Evolutionary conservation across 2,797 vertebrate genomes (phyloP), one percentile per base, ranked within the genome.

Genomic region (Salmo trutta): DNA sequence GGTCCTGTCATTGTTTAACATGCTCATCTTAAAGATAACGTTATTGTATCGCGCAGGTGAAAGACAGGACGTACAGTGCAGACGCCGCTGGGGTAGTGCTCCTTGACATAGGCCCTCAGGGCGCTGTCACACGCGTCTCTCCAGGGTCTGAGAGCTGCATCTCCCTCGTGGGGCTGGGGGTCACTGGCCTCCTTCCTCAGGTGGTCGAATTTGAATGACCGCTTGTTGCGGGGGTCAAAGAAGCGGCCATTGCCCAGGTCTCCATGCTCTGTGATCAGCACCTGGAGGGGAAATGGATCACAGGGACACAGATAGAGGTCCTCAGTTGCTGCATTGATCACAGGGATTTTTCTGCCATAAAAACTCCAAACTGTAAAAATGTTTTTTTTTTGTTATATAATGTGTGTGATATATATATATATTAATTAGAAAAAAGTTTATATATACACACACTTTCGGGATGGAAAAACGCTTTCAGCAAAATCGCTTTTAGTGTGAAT

Each of bases 131-230:
- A 98, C 76, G 96, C 95, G 14, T 98, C 97, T 81, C 96, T 94
- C 97, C 95, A 98, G 0, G 94, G 89, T 36, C 91, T 93, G 33
- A 99, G 90, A 10, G 92, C 84, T 0, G 90, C 83, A 56, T 98
- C 97, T 0, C 89, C 89, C 74, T 97, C 95, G n/a, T 96, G 94
- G 6, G 94, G 90, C 81, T 96, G 93, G 2, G 94, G 91, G 71
- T 98, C 96, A 2, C 95, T 96, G 59, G 95, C 95, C 92, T 99
- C 96, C 92, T 98, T 99, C 87, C 94, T 95, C 92, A 99, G 93
- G 82, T 99, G 97, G 91, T 99, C 97, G 83, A 96, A 99, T 88
- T 96, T 98, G 87, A 99, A 98, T 36, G 98, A 98, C 85, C 97
- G 90, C 85, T 96, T 97, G 92, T 96, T 97, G 80, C 96, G 95